Base-by-base conservation (phyloP, 2,113 vertebrate genomes). In the Phaethornis superciliosus region DNA sequence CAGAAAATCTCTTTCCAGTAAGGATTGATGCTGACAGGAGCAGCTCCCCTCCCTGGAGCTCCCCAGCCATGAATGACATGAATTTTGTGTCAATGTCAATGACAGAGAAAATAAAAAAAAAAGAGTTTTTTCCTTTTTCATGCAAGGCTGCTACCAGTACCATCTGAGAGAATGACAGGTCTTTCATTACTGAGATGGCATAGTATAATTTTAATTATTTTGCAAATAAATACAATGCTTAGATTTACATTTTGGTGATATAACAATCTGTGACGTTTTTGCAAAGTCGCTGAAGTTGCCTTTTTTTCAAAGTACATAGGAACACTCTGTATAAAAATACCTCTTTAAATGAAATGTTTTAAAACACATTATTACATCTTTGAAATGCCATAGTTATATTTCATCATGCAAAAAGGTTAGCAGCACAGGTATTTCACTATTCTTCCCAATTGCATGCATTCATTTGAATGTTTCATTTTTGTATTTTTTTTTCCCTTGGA, bases 51-150 rank as follows among this genome's bases (percentile, higher is more conserved):
- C 12, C 42, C 37, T 1, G 40, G 32, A 77, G 64, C 51, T 82
- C 3, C 3, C 3, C 3, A 0, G 4, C 7, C 51, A n/a, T 0
- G 0, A 22, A 7, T 1, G 4, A 15, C 0, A 3, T 4, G 7
- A 55, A 51, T 49, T 74, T 83, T 1, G 0, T 21, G 13, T n/a
- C 6, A 4, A 3, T 10, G 15, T 9, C 52, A 26, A 32, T 6
- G 17, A 46, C 26, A 52, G 33, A 60, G 26, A 81, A 78, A 20
- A 11, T 16, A 23, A 47, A 69, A 87, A 56, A 59, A 17, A 54
- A 24, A 26, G 4, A 9, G 71, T 16, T 12, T 37, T 21, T 28
- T 37, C 24, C n/a, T 60, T 85, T 69, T 40, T 47, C 16, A 70
- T 27, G 27, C 55, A 74, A 28, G 15, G 5, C 15, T 80, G 21